These are phyloP conservation scores for Apocheima hispidaria DNA, from an alignment of 2,888 invertebrate genomes.

Conservation along the genomic window DNA sequence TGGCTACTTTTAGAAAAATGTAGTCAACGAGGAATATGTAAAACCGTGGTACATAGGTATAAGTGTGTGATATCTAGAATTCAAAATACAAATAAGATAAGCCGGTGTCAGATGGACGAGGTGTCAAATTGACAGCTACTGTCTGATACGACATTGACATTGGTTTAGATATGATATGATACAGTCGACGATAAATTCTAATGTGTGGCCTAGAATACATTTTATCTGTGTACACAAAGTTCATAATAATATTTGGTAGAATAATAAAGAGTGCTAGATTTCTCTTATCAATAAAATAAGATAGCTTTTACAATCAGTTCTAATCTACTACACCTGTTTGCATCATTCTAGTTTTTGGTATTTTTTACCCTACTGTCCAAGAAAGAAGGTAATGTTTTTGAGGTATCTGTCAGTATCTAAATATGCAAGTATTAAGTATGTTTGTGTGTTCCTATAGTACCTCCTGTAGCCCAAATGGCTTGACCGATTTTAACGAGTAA, in stretches of 20 bases:
- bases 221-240: not conserved
- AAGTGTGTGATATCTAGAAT: not conserved
- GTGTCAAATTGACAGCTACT: constrained; percentile 59
- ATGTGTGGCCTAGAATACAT: not conserved
- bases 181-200: constrained; percentile 42
- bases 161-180: constrained; percentile 43
- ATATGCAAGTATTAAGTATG: too few species aligned
- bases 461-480: too few species aligned
- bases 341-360: too few species aligned
- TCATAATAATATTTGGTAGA: not conserved
- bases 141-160: constrained; percentile 47
- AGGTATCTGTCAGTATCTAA: too few species aligned
- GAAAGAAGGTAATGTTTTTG: too few species aligned
- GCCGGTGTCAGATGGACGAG: constrained; percentile 57
- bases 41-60: not conserved
- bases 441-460: too few species aligned
- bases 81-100: constrained; percentile 18
- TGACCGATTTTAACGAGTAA: too few species aligned
- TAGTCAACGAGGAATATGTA: not conserved
- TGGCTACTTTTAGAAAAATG: not conserved
- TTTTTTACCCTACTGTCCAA: too few species aligned
- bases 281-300: not conserved
- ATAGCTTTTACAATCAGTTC: not conserved
- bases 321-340: too few species aligned
- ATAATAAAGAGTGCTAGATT: too few species aligned